Percentiles rank a stretch among this genome's conserved stretches.
Evolutionary conservation across 2,113 vertebrate genomes (phyloP).

Genomic region (Xerus inauris): DNA sequence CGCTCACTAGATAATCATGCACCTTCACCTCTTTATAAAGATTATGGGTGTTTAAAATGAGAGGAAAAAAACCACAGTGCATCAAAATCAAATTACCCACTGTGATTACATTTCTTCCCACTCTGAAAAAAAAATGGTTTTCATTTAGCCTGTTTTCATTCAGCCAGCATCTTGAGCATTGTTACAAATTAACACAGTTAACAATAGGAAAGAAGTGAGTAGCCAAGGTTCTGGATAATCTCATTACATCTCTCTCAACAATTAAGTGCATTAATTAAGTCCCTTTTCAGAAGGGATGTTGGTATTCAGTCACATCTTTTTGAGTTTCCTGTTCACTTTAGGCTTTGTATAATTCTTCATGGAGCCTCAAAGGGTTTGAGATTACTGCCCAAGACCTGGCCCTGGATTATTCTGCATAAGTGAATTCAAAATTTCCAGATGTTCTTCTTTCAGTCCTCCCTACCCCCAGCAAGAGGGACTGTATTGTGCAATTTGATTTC

Average conservation of each 20-base stretch:
- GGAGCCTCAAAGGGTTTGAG: neutral
- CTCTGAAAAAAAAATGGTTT: slow-evolving; percentile 64
- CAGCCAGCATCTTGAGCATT: slow-evolving; percentile 60
- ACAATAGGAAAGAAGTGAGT: slow-evolving; percentile 68
- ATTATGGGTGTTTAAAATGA: slow-evolving; percentile 61
- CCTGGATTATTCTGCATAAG: neutral
- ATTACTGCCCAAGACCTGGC: neutral
- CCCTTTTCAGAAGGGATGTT: slow-evolving; percentile 51
- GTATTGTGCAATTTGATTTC: neutral
- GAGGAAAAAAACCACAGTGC: neutral
- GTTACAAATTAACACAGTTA: slow-evolving; percentile 73
- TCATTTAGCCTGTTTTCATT: slow-evolving; percentile 71
- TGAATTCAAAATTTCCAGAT: neutral
- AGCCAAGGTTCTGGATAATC: slow-evolving; percentile 79
- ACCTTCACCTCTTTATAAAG: slow-evolving; percentile 33
- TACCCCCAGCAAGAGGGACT: neutral
- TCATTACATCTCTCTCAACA: slow-evolving; percentile 77
- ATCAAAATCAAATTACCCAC: slow-evolving; percentile 80
- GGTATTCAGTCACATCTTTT: slow-evolving; percentile 52
- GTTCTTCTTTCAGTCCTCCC: neutral
- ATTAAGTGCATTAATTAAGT: slow-evolving; percentile 83
- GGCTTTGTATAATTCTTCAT: neutral
- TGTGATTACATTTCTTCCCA: slow-evolving; percentile 67
- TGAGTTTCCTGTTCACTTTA: neutral
- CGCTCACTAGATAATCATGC: slow-evolving; percentile 27